A percentile compares a stretch with the other conserved stretches of the same genome.
These are phyloP conservation scores for Proteles cristata DNA, from an alignment of 2,113 vertebrate species.

Conservation along the genomic window DNA sequence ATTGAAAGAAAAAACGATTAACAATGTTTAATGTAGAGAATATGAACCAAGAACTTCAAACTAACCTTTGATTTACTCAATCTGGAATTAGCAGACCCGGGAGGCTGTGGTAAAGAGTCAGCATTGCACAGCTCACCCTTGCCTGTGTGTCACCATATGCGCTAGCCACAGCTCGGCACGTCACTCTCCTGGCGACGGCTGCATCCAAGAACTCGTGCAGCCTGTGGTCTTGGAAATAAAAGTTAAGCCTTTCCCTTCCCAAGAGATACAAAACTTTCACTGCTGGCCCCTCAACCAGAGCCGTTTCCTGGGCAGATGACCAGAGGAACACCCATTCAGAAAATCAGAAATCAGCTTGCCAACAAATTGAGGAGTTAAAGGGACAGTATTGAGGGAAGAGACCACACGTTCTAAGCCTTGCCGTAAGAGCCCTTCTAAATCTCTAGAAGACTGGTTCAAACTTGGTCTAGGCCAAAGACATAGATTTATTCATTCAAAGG, in stretches of 20 bases:
- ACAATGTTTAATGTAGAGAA: not conserved
- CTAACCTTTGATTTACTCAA: not conserved
- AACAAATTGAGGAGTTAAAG: conserved; percentile 34
- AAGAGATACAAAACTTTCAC: conserved; percentile 62
- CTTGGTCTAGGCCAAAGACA: conserved; percentile 13
- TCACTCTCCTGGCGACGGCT: conserved; percentile 36
- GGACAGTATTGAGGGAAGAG: not conserved
- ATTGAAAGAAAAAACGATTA: not conserved
- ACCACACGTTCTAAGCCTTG: not conserved
- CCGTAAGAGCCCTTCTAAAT: not conserved
- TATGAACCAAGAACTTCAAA: conserved; percentile 1
- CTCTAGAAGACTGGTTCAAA: not conserved
- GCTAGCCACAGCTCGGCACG: not conserved
- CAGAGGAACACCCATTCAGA: conserved; percentile 65
- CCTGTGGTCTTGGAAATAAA: conserved; percentile 68
- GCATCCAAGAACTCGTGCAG: conserved; percentile 49
- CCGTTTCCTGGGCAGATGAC: conserved; percentile 43
- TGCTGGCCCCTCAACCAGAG: conserved; percentile 22
- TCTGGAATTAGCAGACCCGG: not conserved
- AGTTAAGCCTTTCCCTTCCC: conserved; percentile 69
- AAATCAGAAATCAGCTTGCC: conserved; percentile 54
- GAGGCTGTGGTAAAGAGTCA: not conserved
- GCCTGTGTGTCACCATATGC: not conserved
- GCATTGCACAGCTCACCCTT: not conserved
- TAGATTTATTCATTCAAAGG: conserved; percentile 22